These are phyloP conservation scores for Plemyria rubiginata DNA, from an alignment of 2,888 invertebrate genomes.

Conservation along the genomic window DNA sequence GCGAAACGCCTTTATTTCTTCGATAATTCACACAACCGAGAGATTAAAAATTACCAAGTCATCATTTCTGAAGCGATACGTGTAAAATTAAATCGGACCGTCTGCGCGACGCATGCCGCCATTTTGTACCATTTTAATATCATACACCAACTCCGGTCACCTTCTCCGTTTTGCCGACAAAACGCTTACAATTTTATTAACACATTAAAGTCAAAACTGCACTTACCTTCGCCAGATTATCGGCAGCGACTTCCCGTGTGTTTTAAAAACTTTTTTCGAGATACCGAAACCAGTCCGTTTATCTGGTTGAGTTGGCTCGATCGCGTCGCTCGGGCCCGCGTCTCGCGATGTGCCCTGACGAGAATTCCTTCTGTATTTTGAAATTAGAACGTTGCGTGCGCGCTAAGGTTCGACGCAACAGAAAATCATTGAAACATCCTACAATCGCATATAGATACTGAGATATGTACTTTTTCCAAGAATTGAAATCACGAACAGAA, in stretches of 20 bases:
- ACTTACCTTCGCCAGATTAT: conserved; percentile 80
- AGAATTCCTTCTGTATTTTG: conserved; percentile 66
- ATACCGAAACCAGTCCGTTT: conserved; percentile 80
- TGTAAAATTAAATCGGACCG: conserved; percentile 35
- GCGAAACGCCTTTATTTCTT: conserved; percentile 34
- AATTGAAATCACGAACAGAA: conserved; percentile 43
- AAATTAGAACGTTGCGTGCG: conserved; percentile 65
- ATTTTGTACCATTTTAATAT: conserved; percentile 55
- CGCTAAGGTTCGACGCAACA: conserved; percentile 41
- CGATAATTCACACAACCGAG: conserved; percentile 26
- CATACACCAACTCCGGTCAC: conserved; percentile 56
- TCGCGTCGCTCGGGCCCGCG: conserved; percentile 25
- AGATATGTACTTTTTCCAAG: conserved; percentile 24
- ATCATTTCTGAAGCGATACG: conserved; percentile 32
- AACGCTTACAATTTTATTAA: conserved; percentile 83
- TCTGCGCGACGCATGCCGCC: conserved; percentile 48
- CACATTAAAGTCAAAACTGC: conserved; percentile 84
- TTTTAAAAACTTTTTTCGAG: conserved; percentile 67
- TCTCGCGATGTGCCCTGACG: conserved; percentile 51
- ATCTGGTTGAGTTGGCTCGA: conserved; percentile 64
- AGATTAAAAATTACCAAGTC: conserved; percentile 9
- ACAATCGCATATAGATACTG: conserved; percentile 31
- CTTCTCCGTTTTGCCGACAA: conserved; percentile 69
- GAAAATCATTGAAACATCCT: conserved; percentile 43
- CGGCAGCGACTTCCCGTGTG: conserved; percentile 78